Evolutionary conservation across 2,888 invertebrate genomes (phyloP), one percentile per base, ranked within the genome.

Genomic region (Steinernema carpocapsae): DNA sequence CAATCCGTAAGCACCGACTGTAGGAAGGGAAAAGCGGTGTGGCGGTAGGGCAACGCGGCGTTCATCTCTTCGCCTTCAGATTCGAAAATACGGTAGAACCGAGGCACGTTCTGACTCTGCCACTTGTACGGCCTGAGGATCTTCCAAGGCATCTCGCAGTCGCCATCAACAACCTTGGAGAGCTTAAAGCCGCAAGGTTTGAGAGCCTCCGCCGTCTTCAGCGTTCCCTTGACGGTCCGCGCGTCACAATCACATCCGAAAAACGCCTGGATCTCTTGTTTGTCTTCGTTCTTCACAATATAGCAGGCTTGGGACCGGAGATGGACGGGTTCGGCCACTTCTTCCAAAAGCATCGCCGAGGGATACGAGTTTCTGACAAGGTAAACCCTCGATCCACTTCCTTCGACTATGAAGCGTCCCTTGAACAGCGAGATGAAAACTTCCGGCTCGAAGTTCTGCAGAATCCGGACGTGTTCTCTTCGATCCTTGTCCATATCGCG

Each of bases 401-500:
- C 64, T 26, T 64, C 7, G 14, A 64, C 32, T 7, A 64, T 29
- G 32, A 64, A 29, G 14, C 37, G 64, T 12, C 72, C 72, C 14
- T 72, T 24, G 74, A 83, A 80, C 0, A 83, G 72, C n/a, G 72
- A 72, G 17, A 82, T 76, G 52, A 82, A 81, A 10, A 83, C 70
- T 7, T 79, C 76, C 1, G 74, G 64, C 71, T 82, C 82, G n/a
- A 29, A 43, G 43, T 80, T 80, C 64, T 81, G 80, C 48, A 78
- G 77, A 12, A 82, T 72, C 24, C 81, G 73, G 32, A 81, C 48
- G 45, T 76, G 75, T 37, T 75, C 56, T 43, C 70, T 64, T 2
- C 78, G 51, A 12, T 84, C 80, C 37, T 77, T 80, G 74, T 85
- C 85, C 76, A 82, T 77, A 12, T 84, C 77, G n/a, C 81, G 79